A percentile compares a stretch with the other conserved stretches of the same genome.
Evolutionary conservation across 2,888 invertebrate species (phyloP).

Genomic region (Caenorhabditis wallacei): DNA sequence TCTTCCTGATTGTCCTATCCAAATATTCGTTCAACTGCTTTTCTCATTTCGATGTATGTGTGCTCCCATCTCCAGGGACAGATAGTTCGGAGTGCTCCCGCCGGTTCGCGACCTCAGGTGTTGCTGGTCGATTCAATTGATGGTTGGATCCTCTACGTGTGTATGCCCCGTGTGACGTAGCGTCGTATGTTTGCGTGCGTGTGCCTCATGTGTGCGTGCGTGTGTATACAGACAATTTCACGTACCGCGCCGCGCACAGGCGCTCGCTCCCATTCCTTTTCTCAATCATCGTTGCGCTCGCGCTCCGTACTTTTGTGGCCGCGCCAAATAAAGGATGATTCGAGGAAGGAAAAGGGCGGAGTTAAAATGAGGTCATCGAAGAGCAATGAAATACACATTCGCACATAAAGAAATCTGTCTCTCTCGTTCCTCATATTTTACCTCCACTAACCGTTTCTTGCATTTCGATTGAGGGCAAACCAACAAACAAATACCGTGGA

Average conservation of each 20-base stretch:
- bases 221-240: conserved; percentile 64
- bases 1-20: background rate
- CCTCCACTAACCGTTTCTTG: conserved; percentile 49
- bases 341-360: conserved; percentile 3
- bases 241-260: conserved; percentile 66
- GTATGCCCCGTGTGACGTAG: conserved; percentile 61
- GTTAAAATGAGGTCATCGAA: conserved; percentile 18
- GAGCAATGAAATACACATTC: conserved; percentile 45
- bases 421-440: background rate
- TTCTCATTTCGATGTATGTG: conserved; percentile 13
- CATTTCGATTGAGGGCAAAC: conserved; percentile 63
- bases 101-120: conserved; percentile 62
- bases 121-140: conserved; percentile 36
- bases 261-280: conserved; percentile 53
- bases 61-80: conserved; percentile 41
- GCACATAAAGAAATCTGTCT: conserved; percentile 37
- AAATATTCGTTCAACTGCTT: conserved; percentile 5
- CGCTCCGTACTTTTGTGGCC: conserved; percentile 54
- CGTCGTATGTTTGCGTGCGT: conserved; percentile 60
- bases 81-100: conserved; percentile 25
- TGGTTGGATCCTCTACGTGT: conserved; percentile 48
- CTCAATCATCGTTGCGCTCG: conserved; percentile 29
- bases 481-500: conserved; percentile 56
- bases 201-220: conserved; percentile 63
- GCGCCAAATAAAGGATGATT: conserved; percentile 58